Percentiles rank a stretch among this genome's conserved stretches.
Evolutionary conservation across 2,113 vertebrate genomes (phyloP).

Genomic region (Callipepla californica): DNA sequence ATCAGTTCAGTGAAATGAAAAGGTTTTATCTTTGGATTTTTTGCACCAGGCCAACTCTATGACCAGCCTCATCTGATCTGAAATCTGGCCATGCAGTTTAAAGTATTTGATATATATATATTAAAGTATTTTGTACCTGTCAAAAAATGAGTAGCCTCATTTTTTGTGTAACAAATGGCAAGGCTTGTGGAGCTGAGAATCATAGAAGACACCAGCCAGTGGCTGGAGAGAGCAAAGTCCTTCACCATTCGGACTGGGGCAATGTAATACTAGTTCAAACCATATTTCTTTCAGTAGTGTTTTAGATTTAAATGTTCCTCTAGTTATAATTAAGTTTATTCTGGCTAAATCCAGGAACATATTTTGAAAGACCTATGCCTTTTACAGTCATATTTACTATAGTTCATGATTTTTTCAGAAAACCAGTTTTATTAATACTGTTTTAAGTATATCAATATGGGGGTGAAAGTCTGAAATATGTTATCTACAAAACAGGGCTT

Average conservation of each 20-base stretch:
- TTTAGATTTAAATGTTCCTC: not conserved
- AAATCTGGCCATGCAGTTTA: not conserved
- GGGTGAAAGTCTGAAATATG: not conserved
- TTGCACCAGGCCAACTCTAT: not conserved
- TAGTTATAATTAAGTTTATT: not conserved
- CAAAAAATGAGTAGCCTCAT: not conserved
- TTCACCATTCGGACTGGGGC: not conserved
- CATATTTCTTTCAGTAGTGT: not conserved
- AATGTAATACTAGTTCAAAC: not conserved
- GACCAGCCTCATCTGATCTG: not conserved
- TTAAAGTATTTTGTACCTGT: not conserved
- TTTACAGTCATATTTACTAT: not conserved
- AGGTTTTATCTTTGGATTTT: conserved; percentile 15
- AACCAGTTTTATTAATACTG: not conserved
- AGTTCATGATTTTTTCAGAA: not conserved
- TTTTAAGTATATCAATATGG: not conserved
- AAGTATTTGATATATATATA: not conserved
- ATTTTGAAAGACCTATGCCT: not conserved
- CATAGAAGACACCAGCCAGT: not conserved
- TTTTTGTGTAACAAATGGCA: not conserved
- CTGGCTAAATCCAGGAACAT: not conserved
- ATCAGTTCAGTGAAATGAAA: not conserved
- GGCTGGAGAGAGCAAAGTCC: not conserved
- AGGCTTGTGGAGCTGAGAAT: not conserved
- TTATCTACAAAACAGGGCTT: not conserved